Base-by-base conservation (phyloP, 2,888 invertebrate genomes). In the Desoria tigrina region DNA sequence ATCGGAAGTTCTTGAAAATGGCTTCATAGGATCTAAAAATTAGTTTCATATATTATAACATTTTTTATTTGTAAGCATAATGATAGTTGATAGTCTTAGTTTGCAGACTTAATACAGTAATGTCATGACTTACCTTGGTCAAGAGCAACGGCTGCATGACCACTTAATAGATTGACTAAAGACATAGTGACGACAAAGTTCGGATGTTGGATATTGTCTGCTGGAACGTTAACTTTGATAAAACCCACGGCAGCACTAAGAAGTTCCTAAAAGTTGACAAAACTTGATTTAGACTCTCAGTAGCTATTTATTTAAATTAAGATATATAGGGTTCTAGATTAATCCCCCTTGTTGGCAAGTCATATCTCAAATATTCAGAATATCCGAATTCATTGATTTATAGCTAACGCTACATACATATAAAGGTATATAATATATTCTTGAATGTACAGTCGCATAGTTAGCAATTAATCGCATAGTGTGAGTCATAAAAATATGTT, bases 151-250 rank as follows among this genome's bases (percentile, higher is more conserved):
- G 69, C 66, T 24, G 73, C 64, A 80, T 80, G 69, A 18, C 66
- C 60, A 63, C 73, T 72, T 4, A 86, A 79, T 32, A 86, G 82
- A 57, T 83, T 82, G 1, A 86, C 85, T 11, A 86, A 79, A 11
- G 85, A 84, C 79, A 85, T 85, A 2, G 85, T 86, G 2, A 86
- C 86, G 18, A 85, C 82, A 77, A 85, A 81, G 58, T 80, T 80
- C 9, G 74, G 74, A 37, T 71, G 68, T 42, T 74, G 71, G 26
- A 65, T 65, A 58, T 69, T 68, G 51, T 68, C 71, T 18, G 62
- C 55, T 9, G 45, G 24, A n/a, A 63, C 59, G 54, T 62, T 61
- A 24, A 74, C 63, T 68, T 73, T 69, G 16, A 74, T 74, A 28
- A 81, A 79, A 16, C 82, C 81, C 42, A 81, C 79, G 68, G 84